Conservation (phyloP, 2,113 vertebrate genomes). For the Ammodytes dubius region DNA sequence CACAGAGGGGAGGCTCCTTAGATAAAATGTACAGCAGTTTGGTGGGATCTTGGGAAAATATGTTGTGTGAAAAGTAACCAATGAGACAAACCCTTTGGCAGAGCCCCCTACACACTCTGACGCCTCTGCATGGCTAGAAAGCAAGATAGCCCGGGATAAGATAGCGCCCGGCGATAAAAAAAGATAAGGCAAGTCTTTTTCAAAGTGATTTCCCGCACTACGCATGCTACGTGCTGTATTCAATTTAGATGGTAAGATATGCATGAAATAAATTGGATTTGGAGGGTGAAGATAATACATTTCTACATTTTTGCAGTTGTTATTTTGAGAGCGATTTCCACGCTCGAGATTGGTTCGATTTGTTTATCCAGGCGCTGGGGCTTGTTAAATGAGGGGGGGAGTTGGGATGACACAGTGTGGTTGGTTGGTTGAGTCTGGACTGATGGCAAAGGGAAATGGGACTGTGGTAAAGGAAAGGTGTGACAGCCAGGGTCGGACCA, state of each 20-base stretch:
- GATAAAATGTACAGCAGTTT: constrained; percentile 54
- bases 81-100: constrained; percentile 46
- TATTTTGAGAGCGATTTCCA: constrained; percentile 78
- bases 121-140: constrained; percentile 75
- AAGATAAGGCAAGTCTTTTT: constrained; percentile 76
- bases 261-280: constrained; percentile 82
- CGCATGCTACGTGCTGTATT: constrained; percentile 77
- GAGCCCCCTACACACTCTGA: constrained; percentile 44
- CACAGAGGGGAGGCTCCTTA: constrained; percentile 56
- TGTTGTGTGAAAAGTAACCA: constrained; percentile 34
- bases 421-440: constrained; percentile 33
- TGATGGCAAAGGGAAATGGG: neutral
- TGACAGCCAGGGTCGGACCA: neutral
- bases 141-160: constrained; percentile 79
- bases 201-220: constrained; percentile 81
- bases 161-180: constrained; percentile 72
- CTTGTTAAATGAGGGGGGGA: constrained; percentile 54
- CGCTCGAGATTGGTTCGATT: constrained; percentile 70
- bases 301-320: constrained; percentile 72
- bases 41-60: constrained; percentile 32
- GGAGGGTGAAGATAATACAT: constrained; percentile 77
- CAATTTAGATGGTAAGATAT: constrained; percentile 87
- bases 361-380: constrained; percentile 63
- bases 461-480: neutral
- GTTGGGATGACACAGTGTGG: constrained; percentile 26